These are phyloP conservation scores for Sebastes hubbsi DNA, from an alignment of 2,797 vertebrate species.

Conservation along the genomic window DNA sequence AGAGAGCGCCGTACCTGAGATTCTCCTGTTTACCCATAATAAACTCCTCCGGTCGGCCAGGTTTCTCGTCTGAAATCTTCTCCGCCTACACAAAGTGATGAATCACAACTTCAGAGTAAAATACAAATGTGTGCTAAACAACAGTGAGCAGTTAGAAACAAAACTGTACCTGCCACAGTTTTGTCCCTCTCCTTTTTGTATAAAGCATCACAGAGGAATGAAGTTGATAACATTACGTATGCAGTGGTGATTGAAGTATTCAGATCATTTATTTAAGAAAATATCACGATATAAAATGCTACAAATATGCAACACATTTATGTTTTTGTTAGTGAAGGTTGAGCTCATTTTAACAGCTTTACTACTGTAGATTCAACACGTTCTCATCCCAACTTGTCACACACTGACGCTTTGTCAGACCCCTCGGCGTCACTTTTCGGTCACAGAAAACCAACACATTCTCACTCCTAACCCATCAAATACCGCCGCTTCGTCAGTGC, in stretches of 20 bases:
- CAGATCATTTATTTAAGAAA: background rate
- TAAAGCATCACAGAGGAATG: background rate
- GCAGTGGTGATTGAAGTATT: background rate
- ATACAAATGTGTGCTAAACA: slow-evolving; percentile 1
- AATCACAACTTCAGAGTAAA: slow-evolving; percentile 17
- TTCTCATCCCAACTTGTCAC: no score
- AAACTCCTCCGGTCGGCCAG: background rate
- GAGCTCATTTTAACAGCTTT: background rate
- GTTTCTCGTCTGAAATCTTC: background rate
- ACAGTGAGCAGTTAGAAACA: background rate
- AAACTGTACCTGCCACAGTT: background rate
- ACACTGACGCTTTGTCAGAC: no score
- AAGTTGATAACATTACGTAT: background rate
- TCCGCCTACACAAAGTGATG: slow-evolving; percentile 20
- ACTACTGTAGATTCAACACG: no score
- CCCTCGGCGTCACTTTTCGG: no score
- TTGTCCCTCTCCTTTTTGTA: background rate
- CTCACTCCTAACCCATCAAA: no score
- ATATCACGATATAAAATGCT: background rate
- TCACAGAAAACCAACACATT: no score
- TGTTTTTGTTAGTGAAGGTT: background rate
- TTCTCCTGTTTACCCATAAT: slow-evolving; percentile 27
- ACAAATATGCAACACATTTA: no score
- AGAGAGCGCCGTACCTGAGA: background rate
- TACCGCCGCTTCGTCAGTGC: no score